Evolutionary conservation across 1,140 invertebrate genomes (phyloP).

Genomic region (Bombus terrestris): DNA sequence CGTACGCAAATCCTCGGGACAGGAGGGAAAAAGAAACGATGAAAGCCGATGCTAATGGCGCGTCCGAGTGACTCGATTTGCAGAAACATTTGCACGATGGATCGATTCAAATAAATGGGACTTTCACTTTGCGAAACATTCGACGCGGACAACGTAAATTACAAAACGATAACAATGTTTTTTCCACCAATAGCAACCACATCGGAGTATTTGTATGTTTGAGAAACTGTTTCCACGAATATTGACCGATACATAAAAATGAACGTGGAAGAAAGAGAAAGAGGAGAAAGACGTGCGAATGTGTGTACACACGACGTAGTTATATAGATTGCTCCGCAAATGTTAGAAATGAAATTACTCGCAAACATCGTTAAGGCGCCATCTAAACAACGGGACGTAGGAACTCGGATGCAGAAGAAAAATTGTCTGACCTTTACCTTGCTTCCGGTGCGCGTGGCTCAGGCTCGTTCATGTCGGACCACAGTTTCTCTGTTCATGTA

Average conservation of each 20-base stretch:
- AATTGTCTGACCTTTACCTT: slow-evolving; percentile 36
- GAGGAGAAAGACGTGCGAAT: not conserved
- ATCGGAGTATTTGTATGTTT: not conserved
- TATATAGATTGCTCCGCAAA: not conserved
- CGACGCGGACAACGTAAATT: slow-evolving; percentile 9
- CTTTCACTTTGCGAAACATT: slow-evolving; percentile 34
- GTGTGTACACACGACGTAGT: not conserved
- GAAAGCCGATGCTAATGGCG: slow-evolving; percentile 14
- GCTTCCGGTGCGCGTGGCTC: not conserved
- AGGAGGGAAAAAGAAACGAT: not conserved
- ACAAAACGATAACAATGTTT: slow-evolving; percentile 11
- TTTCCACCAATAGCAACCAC: not conserved
- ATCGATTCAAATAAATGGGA: slow-evolving; percentile 1
- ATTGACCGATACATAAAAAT: not conserved
- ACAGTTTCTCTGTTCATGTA: slow-evolving; percentile 39
- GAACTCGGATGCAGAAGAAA: not conserved
- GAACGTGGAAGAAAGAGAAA: not conserved
- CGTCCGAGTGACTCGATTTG: not conserved
- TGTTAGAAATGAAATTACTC: not conserved
- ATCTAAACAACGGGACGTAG: not conserved
- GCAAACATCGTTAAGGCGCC: not conserved
- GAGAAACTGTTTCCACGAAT: slow-evolving; percentile 7
- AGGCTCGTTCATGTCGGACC: not conserved
- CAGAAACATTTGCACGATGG: slow-evolving; percentile 10
- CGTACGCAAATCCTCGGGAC: not conserved